Conservation (phyloP, 2,113 vertebrate genomes). For the Oenanthe melanoleuca region DNA sequence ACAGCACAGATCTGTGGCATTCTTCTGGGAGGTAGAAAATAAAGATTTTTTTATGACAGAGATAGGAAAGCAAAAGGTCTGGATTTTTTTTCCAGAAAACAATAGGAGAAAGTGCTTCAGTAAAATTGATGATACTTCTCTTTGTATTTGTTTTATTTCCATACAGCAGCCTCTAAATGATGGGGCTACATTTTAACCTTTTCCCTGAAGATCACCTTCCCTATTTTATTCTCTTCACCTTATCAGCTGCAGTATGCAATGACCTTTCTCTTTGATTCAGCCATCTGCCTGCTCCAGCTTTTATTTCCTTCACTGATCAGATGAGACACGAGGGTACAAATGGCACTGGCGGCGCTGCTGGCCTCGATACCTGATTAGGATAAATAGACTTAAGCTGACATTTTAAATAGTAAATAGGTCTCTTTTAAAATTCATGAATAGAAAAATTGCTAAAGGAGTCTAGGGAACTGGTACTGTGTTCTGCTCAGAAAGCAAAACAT, state of each 20-base stretch:
- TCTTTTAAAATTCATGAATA: neutral
- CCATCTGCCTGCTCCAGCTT: neutral
- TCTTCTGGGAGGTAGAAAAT: neutral
- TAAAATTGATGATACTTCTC: neutral
- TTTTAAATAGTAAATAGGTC: neutral
- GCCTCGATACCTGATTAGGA: neutral
- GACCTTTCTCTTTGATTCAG: neutral
- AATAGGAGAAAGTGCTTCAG: neutral
- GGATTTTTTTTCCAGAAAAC: neutral
- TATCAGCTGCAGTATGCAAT: neutral
- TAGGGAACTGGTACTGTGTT: neutral
- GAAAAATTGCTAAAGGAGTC: neutral
- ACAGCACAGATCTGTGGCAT: neutral
- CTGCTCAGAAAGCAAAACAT: neutral
- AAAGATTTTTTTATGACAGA: neutral
- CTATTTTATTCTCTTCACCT: neutral
- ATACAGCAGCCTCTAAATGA: neutral
- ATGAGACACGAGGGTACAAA: neutral
- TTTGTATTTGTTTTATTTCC: neutral
- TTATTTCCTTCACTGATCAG: neutral
- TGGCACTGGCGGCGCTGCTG: neutral
- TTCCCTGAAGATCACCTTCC: constrained; percentile 3
- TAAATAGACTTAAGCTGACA: neutral
- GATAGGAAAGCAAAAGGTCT: neutral
- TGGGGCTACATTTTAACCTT: neutral